Conservation (phyloP, 2,797 vertebrate species). For the Hipposideros larvatus region DNA sequence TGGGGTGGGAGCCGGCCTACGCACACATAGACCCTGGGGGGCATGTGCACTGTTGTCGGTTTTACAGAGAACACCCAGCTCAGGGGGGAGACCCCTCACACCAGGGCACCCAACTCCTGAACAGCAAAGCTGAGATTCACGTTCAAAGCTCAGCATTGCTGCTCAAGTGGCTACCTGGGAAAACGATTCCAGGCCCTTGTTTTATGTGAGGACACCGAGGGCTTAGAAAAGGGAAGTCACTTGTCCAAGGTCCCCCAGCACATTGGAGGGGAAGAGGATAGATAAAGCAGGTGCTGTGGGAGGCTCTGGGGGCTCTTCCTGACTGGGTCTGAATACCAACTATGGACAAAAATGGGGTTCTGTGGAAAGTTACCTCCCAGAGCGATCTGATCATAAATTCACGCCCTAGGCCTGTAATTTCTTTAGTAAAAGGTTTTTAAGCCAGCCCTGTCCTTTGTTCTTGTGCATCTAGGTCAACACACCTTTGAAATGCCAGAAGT, state of each 20-base stretch:
- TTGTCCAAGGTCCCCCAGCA: not conserved
- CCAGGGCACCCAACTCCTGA: not conserved
- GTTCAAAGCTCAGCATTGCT: not conserved
- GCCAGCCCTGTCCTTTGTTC: not conserved
- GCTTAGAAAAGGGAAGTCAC: not conserved
- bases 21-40: rapidly evolving
- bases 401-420: not conserved
- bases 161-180: not conserved
- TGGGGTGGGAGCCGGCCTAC: not conserved
- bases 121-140: not conserved
- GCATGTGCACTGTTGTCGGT: rapidly evolving
- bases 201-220: not conserved
- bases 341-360: not conserved
- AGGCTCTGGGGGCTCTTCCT: not conserved
- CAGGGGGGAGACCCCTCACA: not conserved
- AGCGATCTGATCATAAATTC: not conserved
- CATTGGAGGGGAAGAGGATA: not conserved
- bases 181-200: not conserved
- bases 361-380: not conserved
- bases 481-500: not conserved
- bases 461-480: not conserved
- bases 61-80: not conserved
- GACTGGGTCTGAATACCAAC: not conserved
- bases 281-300: slow-evolving; percentile 64
- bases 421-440: not conserved